These are phyloP conservation scores for Anniella stebbinsi DNA, from an alignment of 2,797 vertebrate species.

Conservation along the genomic window DNA sequence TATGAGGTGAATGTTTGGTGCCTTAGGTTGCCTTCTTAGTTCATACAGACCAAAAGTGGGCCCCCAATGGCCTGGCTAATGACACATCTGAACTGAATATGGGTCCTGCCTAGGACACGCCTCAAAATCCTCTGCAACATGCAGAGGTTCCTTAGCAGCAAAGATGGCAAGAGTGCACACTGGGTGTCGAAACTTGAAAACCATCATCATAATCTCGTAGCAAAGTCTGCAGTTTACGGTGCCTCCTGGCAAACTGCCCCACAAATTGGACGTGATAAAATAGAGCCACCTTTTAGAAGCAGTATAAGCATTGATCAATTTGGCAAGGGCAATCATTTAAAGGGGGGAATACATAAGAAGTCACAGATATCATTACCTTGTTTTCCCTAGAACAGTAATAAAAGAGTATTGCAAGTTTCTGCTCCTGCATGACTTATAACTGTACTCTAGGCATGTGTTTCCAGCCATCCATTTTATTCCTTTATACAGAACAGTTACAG, in stretches of 20 bases:
- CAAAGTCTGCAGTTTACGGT: conserved; percentile 23
- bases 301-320: conserved; percentile 37
- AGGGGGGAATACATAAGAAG: conserved; percentile 27
- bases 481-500: conserved; percentile 34
- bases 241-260: neutral
- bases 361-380: conserved; percentile 36
- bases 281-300: conserved; percentile 30
- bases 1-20: no score
- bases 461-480: conserved; percentile 46
- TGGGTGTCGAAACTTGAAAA: neutral
- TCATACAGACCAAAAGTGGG: neutral
- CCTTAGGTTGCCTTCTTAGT: no score
- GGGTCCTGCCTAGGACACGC: neutral
- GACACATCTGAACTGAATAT: neutral
- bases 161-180: neutral
- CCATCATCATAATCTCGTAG: neutral
- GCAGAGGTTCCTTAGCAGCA: neutral
- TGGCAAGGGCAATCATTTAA: conserved; percentile 38
- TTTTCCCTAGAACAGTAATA: conserved; percentile 25
- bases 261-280: conserved; percentile 30
- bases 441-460: conserved; percentile 35
- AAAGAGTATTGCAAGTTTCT: conserved; percentile 19
- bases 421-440: conserved; percentile 37
- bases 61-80: neutral
- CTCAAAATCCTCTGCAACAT: neutral